Evolutionary conservation across 2,113 vertebrate species (phyloP), one percentile per base, ranked within the genome.

Genomic region (Jaculus jaculus): DNA sequence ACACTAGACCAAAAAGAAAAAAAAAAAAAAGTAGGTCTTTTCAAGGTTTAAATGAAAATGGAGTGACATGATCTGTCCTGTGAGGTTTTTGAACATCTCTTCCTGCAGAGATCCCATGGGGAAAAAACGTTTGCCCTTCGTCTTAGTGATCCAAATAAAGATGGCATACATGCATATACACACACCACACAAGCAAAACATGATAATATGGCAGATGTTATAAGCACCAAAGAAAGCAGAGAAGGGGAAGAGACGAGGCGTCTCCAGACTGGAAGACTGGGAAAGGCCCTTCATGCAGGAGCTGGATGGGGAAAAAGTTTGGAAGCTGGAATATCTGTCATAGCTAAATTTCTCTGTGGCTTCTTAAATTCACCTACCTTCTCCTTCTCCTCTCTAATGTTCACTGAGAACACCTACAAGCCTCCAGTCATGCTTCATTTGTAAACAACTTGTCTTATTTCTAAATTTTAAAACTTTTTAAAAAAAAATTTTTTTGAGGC

Each of bases 11-110:
- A 42, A 94, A 77, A 54, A 83, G 11, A 30, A 42, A 94, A 77
- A 54, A 83, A 16, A 54, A 54, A 54, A n/a, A 42, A 94, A 77
- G 54, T 79, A 93, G 65, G 24, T 89, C 24, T 71, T 94, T 72
- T 51, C 28, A 73, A 61, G 58, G 17, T 79, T 30, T 82, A 39
- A 60, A 20, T 6, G 73, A 75, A 26, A 75, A 84, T 68, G 17
- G 17, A 63, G 21, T 47, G 60, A 87, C 20, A 72, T 7, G 16
- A 8, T n/a, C 42, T 74, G 30, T 65, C 24, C 34, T 60, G 15
- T 30, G 1, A 84, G 12, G 13, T 34, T 39, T 32, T 30, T 61
- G 9, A 73, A 34, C 5, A 37, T 68, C 5, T 86, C 51, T 90
- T 54, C 54, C 82, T 61, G 12, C 5, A 92, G 51, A 30, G 9